Percentiles rank a stretch among this genome's conserved stretches.
These are phyloP conservation scores for Montipora efflorescens DNA, from an alignment of 64 coral and sea anemone species.

Conservation along the genomic window DNA sequence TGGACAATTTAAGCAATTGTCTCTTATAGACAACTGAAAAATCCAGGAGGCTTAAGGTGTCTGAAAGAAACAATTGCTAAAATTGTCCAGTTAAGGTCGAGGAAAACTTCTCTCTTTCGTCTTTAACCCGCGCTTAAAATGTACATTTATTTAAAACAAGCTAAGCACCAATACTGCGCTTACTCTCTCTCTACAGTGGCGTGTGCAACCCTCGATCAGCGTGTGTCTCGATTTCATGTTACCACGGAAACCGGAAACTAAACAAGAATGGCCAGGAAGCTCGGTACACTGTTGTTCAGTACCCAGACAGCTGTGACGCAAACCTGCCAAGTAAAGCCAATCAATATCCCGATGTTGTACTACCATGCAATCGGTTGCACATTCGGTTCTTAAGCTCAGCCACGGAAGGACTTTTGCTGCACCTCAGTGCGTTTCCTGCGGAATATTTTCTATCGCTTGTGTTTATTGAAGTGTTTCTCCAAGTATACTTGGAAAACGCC, in stretches of 20 bases:
- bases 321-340: neutral
- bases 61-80: no score
- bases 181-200: neutral
- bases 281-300: conserved; percentile 84
- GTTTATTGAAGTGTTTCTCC: conserved; percentile 79
- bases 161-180: neutral
- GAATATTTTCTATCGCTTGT: conserved; percentile 73
- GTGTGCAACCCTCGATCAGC: conserved; percentile 36
- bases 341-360: conserved; percentile 57
- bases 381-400: conserved; percentile 16
- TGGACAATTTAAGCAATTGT: no score
- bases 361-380: conserved; percentile 70
- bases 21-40: no score
- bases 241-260: conserved; percentile 88
- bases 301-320: conserved; percentile 49
- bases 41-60: no score
- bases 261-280: conserved; percentile 83
- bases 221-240: conserved; percentile 71
- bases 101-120: no score
- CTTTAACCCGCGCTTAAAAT: no score
- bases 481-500: conserved; percentile 53
- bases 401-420: conserved; percentile 55
- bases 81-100: no score
- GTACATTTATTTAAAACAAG: no score
- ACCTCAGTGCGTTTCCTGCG: conserved; percentile 68